Evolutionary conservation across 2,888 invertebrate genomes (phyloP), one percentile per base, ranked within the genome.

Genomic region (Phanerotoma sp.): DNA sequence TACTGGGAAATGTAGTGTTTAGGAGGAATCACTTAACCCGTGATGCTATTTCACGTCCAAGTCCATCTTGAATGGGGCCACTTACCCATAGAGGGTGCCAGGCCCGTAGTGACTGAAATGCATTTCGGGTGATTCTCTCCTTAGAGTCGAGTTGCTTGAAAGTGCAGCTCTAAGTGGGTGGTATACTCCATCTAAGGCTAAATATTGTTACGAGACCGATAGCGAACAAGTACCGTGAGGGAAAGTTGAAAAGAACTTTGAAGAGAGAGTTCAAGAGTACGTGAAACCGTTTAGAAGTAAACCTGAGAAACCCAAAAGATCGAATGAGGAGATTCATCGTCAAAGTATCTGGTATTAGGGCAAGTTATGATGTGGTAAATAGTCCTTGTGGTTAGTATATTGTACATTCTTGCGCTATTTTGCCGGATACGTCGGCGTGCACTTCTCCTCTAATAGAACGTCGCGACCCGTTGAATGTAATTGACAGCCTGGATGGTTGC

Each of bases 241-340:
- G 83, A 86, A 85, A 86, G 84, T 79, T 84, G 83, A 81, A 84
- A 84, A 85, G 83, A 80, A 84, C 84, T 84, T 82, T 83, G 83
- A 83, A 84, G 81, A 84, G 67, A 70, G 66, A 69, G 67, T 68
- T 66, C 61, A 67, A 68, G 62, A 66, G 67, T 66, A 66, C 68
- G 79, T 80, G 79, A 78, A 77, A 80, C 79, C 78, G 80, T 77
- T 78, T 79, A 79, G 77, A 77, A 79, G 79, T 78, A 80, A 80
- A 77, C 79, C 82, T 79, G 83, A 83, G 79, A 83, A 83, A 79
- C 79, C 78, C 77, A 77, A 79, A 79, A 77, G 77, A 76, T 74
- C 72, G 75, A 77, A 75, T 75, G 74, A 75, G 73, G 56, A 57
- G 68, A 69, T 63, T 69, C 66, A 68, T 63, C 67, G 66, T 64